phyloP scores from a whole-genome alignment of 2,113 vertebrate species.

The Oxygymnocypris stewartii region DNA sequence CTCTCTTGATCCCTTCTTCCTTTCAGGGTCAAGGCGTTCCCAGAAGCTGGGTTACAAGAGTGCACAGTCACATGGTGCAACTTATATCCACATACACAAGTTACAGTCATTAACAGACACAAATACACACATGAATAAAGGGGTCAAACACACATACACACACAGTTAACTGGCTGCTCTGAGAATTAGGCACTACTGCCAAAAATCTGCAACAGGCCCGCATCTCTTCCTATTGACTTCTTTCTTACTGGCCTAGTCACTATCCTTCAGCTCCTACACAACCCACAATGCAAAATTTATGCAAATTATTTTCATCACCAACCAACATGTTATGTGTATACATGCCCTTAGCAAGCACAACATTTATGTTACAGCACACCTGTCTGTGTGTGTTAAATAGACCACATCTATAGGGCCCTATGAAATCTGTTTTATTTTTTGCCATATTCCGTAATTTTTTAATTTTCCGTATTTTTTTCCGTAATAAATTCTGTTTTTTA shows the following conservation, averaged over 20 bases:
- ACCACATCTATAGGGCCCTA: no score
- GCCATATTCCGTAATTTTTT: no score
- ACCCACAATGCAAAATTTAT: not conserved
- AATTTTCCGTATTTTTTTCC: no score
- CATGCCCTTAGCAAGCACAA: not conserved
- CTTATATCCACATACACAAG: conserved; percentile 5
- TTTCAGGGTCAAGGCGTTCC: conserved; percentile 53
- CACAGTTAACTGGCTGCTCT: not conserved
- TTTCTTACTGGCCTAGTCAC: not conserved
- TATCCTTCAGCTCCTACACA: not conserved
- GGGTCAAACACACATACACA: no score
- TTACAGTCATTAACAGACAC: not conserved
- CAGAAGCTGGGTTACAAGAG: conserved; percentile 50
- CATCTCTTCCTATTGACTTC: not conserved
- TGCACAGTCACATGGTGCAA: conserved; percentile 42
- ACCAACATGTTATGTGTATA: not conserved
- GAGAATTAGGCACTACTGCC: not conserved
- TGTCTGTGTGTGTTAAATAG: no score
- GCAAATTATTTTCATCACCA: not conserved
- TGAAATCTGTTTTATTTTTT: no score
- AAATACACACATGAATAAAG: not conserved
- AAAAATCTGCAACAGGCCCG: no score
- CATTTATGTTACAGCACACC: not conserved
- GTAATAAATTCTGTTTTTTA: no score
- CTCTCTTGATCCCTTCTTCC: conserved; percentile 30